Evolutionary conservation across 2,797 vertebrate genomes (phyloP).

Genomic region (Acomys russatus): DNA sequence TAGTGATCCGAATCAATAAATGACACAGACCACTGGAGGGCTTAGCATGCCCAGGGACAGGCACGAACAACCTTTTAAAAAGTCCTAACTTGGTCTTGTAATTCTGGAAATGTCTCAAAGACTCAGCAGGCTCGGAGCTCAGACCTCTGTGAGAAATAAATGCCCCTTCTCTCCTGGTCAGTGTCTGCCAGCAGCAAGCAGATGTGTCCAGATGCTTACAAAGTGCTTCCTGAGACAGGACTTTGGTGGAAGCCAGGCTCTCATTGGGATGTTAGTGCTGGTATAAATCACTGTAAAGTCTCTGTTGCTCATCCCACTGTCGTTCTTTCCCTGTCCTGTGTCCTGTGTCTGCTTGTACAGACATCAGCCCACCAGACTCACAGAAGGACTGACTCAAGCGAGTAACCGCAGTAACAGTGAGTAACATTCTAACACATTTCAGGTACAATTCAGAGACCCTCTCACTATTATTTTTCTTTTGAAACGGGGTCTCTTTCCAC

Average conservation of each 20-base stretch:
- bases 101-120: not conserved
- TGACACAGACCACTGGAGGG: too few relatives aligned
- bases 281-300: not conserved
- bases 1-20: conserved; percentile 53
- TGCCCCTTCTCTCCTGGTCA: not conserved
- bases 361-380: not conserved
- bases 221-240: not conserved
- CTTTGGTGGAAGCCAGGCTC: not conserved
- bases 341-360: not conserved
- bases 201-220: not conserved
- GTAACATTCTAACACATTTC: not conserved
- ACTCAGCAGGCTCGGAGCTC: not conserved
- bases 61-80: not conserved
- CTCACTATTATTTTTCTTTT: not conserved
- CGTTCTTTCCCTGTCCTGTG: too few relatives aligned
- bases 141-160: not conserved
- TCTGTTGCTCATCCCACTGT: not conserved
- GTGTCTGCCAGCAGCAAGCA: not conserved
- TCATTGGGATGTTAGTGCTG: not conserved
- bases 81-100: too few relatives aligned
- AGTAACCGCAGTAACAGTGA: too few relatives aligned
- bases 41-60: not conserved
- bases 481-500: not conserved
- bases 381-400: too few relatives aligned
- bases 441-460: too few relatives aligned